Percentiles rank a stretch among this genome's conserved stretches.
Conservation (phyloP, 2,888 invertebrate genomes). For the Lapara coniferarum region DNA sequence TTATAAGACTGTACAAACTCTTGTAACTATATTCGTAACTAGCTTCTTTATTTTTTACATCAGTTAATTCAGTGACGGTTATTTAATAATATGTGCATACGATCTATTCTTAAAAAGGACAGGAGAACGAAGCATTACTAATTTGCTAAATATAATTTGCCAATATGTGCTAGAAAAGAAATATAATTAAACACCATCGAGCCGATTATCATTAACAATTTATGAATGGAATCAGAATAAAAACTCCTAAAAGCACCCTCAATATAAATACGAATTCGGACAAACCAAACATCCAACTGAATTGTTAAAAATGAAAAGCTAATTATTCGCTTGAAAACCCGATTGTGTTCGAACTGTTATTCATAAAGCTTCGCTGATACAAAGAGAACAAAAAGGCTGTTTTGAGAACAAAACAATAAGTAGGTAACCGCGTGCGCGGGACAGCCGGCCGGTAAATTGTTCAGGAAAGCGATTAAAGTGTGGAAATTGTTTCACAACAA, state of each 20-base stretch:
- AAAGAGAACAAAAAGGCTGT: constrained; percentile 47
- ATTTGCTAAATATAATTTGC: too few relatives aligned
- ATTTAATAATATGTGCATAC: too few relatives aligned
- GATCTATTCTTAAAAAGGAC: too few relatives aligned
- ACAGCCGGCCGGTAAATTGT: constrained; percentile 60
- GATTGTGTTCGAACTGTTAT: constrained; percentile 42
- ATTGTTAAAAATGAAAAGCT: background rate
- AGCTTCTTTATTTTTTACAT: too few relatives aligned
- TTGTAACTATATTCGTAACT: too few relatives aligned
- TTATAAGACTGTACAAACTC: background rate
- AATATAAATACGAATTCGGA: background rate
- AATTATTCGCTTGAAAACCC: constrained; percentile 32
- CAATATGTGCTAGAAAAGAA: too few relatives aligned
- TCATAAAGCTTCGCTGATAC: constrained; percentile 43
- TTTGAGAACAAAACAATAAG: constrained; percentile 53
- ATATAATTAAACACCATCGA: too few relatives aligned
- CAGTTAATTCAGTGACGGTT: too few relatives aligned
- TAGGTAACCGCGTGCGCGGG: constrained; percentile 50
- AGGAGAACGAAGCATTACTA: too few relatives aligned
- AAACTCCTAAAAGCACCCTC: background rate
- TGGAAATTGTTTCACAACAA: constrained; percentile 66
- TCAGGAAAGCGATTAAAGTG: constrained; percentile 62
- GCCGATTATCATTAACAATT: too few relatives aligned
- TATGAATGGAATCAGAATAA: background rate
- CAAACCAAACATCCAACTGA: background rate